phyloP scores from a whole-genome alignment of 2,888 invertebrate genomes.

The Auanema sp. region DNA sequence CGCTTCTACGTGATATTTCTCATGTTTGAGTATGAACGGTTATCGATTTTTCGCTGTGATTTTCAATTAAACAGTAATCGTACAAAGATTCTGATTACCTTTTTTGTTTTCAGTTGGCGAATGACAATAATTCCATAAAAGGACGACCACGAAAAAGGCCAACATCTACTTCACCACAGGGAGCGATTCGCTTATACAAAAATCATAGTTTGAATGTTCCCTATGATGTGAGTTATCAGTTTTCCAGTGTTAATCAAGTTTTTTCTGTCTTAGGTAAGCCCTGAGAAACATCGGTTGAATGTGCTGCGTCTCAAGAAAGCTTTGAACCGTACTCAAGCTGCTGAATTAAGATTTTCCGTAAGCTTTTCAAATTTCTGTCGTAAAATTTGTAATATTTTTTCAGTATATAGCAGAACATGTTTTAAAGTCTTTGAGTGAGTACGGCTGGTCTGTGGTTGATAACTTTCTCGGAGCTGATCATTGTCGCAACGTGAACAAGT shows the following conservation, averaged over 20 bases:
- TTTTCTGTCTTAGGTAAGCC: constrained; percentile 9
- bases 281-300: constrained; percentile 15
- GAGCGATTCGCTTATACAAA: no score
- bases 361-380: neutral
- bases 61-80: no score
- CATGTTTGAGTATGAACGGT: no score
- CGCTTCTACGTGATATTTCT: no score
- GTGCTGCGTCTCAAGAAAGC: constrained; percentile 12
- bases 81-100: no score
- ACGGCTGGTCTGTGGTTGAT: constrained; percentile 62
- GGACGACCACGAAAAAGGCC: no score
- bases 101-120: no score
- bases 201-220: no score
- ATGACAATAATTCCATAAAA: no score
- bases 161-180: no score
- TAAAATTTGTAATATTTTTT: constrained; percentile 14
- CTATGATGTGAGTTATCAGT: no score
- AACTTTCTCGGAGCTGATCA: constrained; percentile 58
- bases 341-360: constrained; percentile 14
- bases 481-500: constrained; percentile 44
- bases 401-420: constrained; percentile 60
- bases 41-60: no score
- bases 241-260: neutral
- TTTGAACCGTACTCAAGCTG: constrained; percentile 17
- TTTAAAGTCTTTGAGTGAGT: constrained; percentile 54